Evolutionary conservation across 2,888 invertebrate genomes (phyloP).

Genomic region (Spialia ferax): DNA sequence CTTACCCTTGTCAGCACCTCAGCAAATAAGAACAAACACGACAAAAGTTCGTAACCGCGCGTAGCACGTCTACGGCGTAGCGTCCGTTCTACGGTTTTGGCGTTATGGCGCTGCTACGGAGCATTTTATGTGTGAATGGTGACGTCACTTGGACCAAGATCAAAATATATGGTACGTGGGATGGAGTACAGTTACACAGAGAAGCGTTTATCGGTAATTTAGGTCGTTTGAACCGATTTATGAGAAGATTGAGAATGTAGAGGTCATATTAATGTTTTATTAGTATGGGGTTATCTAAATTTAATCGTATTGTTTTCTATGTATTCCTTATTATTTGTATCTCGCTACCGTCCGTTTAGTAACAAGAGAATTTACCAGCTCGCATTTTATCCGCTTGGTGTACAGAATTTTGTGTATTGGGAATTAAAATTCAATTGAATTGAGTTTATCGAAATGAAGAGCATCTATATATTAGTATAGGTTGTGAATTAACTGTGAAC

Average conservation of each 20-base stretch:
- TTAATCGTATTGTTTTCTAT: background rate
- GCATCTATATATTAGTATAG: no score
- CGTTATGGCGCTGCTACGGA: constrained; percentile 54
- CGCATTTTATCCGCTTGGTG: background rate
- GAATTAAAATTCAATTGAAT: no score
- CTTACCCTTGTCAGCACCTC: constrained; percentile 29
- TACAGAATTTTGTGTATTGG: background rate
- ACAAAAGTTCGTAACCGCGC: constrained; percentile 48
- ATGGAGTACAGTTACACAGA: constrained; percentile 59
- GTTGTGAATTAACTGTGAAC: no score
- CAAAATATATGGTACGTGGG: constrained; percentile 67
- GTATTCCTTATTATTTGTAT: background rate
- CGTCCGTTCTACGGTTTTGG: constrained; percentile 70
- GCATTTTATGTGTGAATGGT: constrained; percentile 61
- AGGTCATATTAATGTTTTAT: background rate
- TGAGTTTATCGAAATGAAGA: no score
- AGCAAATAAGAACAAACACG: constrained; percentile 30
- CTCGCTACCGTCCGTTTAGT: no score
- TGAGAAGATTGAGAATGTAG: constrained; percentile 14
- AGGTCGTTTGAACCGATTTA: constrained; percentile 28
- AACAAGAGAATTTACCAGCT: no score
- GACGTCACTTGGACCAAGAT: constrained; percentile 74
- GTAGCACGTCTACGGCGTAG: constrained; percentile 79
- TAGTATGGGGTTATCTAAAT: background rate
- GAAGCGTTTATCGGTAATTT: constrained; percentile 31